Base-by-base conservation (phyloP, 1,140 invertebrate species). In the Melanaphis sacchari region DNA sequence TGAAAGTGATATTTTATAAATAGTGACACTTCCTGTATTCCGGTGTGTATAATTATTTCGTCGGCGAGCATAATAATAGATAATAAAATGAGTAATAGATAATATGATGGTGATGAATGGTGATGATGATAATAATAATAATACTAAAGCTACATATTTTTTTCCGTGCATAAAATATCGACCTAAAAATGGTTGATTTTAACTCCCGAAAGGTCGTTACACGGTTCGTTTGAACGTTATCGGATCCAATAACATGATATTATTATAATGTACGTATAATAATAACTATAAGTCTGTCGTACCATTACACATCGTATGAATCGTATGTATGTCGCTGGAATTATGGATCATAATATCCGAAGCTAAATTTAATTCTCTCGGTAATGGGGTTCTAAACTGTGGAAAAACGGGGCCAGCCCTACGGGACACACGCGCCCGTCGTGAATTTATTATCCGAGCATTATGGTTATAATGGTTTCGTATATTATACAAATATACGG, bases 401-500 rank as follows among this genome's bases (percentile, higher is more conserved):
- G 21, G 87, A 89, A 89, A 87, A 89, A 52, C 36, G 46, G 46
- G n/a, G 43, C 21, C 87, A 49, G 43, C 87, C 46, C 87, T 52
- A 52, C 87, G 87, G 46, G 87, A 52, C 87, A 52, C 46, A 52
- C 87, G 87, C 87, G 46, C 46, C 87, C 31, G 87, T 22, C n/a
- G 87, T 89, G 87, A 89, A 89, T 89, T 89, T 89, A 89, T 89
- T 52, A 89, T 89, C 46, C 87, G n/a, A 52, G 22, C 38, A 49
- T 22, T 52, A 52, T 24, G 41, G 24, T 85, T 85, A 15, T 85
- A 43, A 85, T 85, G 84, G 41, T 85, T 85, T 85, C 84, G 40
- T 85, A 43, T 43, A 76, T 76, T 76, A 76, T 31, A 76, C 59
- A 76, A n/a, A 76, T n/a, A n/a, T 76, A 76, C 15, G 15, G 15